Evolutionary conservation across 2,888 invertebrate genomes (phyloP).

Genomic region (Eudemis profundana): DNA sequence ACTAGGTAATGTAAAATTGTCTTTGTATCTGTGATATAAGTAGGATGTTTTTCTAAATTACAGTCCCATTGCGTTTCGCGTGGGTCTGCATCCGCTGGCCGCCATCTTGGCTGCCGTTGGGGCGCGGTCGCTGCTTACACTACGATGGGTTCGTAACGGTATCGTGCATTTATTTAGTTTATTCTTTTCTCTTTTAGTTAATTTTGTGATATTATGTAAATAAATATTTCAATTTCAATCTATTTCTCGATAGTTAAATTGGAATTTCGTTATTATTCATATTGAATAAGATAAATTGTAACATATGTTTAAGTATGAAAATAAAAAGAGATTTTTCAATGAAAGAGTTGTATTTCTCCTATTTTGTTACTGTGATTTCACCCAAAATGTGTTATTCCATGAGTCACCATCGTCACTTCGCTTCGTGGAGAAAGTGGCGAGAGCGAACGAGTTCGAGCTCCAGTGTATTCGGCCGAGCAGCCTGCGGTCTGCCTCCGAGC

Average conservation of each 20-base stretch:
- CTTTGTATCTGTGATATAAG: slow-evolving; percentile 82
- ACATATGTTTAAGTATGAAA: slow-evolving; percentile 84
- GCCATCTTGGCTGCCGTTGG: slow-evolving; percentile 86
- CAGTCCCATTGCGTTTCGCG: slow-evolving; percentile 85
- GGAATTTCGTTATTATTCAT: slow-evolving; percentile 81
- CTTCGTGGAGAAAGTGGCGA: slow-evolving; percentile 68
- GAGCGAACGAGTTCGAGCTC: slow-evolving; percentile 64
- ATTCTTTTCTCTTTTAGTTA: slow-evolving; percentile 48
- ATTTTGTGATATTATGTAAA: slow-evolving; percentile 53
- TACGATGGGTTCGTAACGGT: slow-evolving; percentile 86
- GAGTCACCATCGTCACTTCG: slow-evolving; percentile 73
- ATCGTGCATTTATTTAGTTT: slow-evolving; percentile 79
- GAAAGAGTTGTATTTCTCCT: slow-evolving; percentile 62
- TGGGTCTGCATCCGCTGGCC: slow-evolving; percentile 84
- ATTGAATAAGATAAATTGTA: slow-evolving; percentile 82
- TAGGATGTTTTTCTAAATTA: slow-evolving; percentile 85
- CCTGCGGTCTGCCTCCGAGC: slow-evolving; percentile 51
- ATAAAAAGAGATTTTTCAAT: slow-evolving; percentile 71
- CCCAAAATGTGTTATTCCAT: slow-evolving; percentile 84
- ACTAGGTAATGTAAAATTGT: slow-evolving; percentile 71
- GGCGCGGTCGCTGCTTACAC: slow-evolving; percentile 85
- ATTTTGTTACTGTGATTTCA: slow-evolving; percentile 72
- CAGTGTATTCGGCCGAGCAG: slow-evolving; percentile 57
- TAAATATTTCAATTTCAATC: slow-evolving; percentile 74
- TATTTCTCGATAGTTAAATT: slow-evolving; percentile 72